These are phyloP conservation scores for Lagodon rhomboides DNA, from an alignment of 2,797 vertebrate genomes.

Conservation along the genomic window DNA sequence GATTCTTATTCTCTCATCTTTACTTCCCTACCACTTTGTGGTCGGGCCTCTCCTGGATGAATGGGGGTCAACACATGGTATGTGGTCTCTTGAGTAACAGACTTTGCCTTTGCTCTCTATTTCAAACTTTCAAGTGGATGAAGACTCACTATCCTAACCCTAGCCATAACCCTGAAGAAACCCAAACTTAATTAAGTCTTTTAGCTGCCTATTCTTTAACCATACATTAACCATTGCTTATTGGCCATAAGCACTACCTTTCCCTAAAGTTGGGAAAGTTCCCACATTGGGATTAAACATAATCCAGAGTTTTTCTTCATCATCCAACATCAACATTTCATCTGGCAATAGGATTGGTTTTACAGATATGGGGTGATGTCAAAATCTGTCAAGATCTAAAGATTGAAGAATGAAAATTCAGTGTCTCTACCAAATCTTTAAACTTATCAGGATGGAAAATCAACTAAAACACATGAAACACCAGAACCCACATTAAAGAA, in stretches of 20 bases:
- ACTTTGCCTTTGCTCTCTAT: background rate
- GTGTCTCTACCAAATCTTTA: constrained; percentile 32
- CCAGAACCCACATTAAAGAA: background rate
- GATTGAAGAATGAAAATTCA: constrained; percentile 16
- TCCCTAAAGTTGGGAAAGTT: no score
- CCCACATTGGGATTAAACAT: no score
- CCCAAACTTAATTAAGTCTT: background rate
- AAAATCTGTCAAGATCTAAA: background rate
- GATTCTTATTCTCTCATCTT: background rate
- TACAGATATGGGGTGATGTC: background rate
- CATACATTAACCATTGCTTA: background rate
- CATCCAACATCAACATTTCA: background rate
- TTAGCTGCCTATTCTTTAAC: background rate
- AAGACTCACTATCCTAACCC: background rate
- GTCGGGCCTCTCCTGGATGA: background rate
- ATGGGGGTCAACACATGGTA: background rate
- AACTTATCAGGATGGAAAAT: constrained; percentile 10
- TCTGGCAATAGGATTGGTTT: background rate
- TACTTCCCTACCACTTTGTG: background rate
- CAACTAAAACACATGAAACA: background rate
- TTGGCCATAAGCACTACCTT: background rate
- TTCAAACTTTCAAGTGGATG: background rate
- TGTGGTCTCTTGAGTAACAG: no score
- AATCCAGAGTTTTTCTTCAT: background rate
- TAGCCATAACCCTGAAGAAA: background rate